A percentile compares a stretch with the other conserved stretches of the same genome.
Conservation (phyloP, 2,888 invertebrate genomes). For the Schizaphis graminum region DNA sequence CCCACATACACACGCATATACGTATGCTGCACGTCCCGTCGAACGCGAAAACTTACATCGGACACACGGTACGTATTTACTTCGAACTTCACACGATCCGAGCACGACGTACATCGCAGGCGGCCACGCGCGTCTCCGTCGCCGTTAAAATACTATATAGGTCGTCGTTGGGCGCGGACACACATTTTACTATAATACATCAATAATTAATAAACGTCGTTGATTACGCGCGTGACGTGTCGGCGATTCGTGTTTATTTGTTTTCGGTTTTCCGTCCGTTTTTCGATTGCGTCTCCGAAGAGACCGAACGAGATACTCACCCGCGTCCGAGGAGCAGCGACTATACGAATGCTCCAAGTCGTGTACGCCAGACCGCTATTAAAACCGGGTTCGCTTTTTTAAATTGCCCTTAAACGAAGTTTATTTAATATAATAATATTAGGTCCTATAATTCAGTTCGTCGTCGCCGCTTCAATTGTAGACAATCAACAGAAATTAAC, state of each 20-base stretch:
- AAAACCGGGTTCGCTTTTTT: slow-evolving; percentile 59
- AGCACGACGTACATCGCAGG: slow-evolving; percentile 3
- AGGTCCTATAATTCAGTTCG: slow-evolving; percentile 55
- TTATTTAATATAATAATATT: slow-evolving; percentile 62
- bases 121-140: not conserved
- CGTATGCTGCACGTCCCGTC: not conserved
- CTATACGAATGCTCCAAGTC: slow-evolving; percentile 59
- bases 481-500: slow-evolving; percentile 66
- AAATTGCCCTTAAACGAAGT: slow-evolving; percentile 66
- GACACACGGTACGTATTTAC: slow-evolving; percentile 35
- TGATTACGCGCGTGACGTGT: not conserved
- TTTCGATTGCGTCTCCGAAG: not conserved
- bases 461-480: slow-evolving; percentile 62
- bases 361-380: slow-evolving; percentile 26
- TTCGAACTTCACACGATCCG: slow-evolving; percentile 52
- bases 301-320: not conserved
- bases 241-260: not conserved
- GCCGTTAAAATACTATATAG: not conserved
- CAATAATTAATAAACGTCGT: not conserved
- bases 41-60: slow-evolving; percentile 49
- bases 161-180: not conserved
- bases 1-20: slow-evolving; percentile 42
- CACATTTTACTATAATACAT: not conserved
- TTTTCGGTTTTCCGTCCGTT: not conserved
- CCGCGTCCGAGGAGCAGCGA: slow-evolving; percentile 52